Evolutionary conservation across 1,140 invertebrate genomes (phyloP).

Genomic region (Yoshiicerus persimilis): DNA sequence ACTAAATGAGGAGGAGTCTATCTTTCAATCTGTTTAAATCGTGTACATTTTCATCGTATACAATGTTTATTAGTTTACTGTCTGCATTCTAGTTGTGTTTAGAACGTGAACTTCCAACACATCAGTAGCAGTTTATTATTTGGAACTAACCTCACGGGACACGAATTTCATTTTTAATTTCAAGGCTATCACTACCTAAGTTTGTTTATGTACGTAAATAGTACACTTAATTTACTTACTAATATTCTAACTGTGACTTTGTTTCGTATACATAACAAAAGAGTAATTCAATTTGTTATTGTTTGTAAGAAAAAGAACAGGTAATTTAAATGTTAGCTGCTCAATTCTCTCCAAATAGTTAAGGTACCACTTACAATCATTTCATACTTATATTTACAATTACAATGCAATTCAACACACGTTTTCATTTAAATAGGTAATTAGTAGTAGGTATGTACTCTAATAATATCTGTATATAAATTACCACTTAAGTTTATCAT

Average conservation of each 20-base stretch:
- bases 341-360: not conserved
- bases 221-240: not conserved
- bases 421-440: not conserved
- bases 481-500: not conserved
- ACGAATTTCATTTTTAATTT: not conserved
- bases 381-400: not conserved
- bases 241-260: conserved; percentile 13
- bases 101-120: not conserved
- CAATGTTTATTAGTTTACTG: conserved; percentile 23
- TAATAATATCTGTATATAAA: not conserved
- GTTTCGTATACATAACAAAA: conserved; percentile 23
- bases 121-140: not conserved
- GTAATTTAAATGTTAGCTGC: not conserved
- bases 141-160: conserved; percentile 3
- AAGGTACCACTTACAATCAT: not conserved
- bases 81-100: not conserved
- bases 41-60: conserved; percentile 22
- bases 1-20: not conserved
- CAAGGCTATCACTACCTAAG: not conserved
- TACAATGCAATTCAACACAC: not conserved
- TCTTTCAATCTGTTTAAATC: conserved; percentile 2
- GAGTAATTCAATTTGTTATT: conserved; percentile 10
- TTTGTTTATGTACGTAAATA: not conserved
- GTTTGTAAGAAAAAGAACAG: not conserved
- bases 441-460: not conserved